phyloP scores from a whole-genome alignment of 2,888 invertebrate genomes.

The Chrysodeixis includens region DNA sequence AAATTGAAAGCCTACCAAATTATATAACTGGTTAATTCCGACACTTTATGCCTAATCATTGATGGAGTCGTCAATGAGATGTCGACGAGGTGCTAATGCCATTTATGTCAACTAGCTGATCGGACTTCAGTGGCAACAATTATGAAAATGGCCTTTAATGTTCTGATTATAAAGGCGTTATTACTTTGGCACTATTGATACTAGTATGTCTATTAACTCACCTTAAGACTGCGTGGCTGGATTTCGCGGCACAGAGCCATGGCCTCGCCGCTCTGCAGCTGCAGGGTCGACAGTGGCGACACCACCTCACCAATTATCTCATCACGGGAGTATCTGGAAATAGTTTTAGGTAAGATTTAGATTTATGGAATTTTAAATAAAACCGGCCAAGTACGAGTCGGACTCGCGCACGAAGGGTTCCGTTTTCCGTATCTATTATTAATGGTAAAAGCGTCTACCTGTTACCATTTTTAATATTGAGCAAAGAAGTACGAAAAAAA shows the following conservation, averaged over 20 bases:
- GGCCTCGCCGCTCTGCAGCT: slow-evolving; percentile 90
- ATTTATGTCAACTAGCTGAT: background rate
- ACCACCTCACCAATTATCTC: slow-evolving; percentile 99
- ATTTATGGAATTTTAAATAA: too few species aligned
- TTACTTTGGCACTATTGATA: background rate
- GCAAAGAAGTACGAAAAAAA: too few species aligned
- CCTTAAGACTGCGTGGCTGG: slow-evolving; percentile 97
- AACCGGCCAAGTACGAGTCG: too few species aligned
- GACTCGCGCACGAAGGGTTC: too few species aligned
- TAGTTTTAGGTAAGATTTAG: background rate
- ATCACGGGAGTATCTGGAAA: slow-evolving; percentile 97
- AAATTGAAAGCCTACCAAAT: too few species aligned
- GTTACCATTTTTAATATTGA: too few species aligned
- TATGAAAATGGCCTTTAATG: background rate
- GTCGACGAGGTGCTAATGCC: background rate
- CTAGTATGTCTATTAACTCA: slow-evolving; percentile 67
- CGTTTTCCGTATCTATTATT: too few species aligned
- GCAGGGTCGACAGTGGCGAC: slow-evolving; percentile 94
- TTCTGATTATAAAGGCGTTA: background rate
- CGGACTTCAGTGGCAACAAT: background rate
- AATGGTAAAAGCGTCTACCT: too few species aligned
- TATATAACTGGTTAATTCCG: background rate
- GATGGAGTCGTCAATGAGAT: background rate
- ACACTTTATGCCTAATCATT: background rate
- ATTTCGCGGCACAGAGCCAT: slow-evolving; percentile 95